phyloP scores from a whole-genome alignment of 2,888 invertebrate genomes.

The Tachystola acroxantha region DNA sequence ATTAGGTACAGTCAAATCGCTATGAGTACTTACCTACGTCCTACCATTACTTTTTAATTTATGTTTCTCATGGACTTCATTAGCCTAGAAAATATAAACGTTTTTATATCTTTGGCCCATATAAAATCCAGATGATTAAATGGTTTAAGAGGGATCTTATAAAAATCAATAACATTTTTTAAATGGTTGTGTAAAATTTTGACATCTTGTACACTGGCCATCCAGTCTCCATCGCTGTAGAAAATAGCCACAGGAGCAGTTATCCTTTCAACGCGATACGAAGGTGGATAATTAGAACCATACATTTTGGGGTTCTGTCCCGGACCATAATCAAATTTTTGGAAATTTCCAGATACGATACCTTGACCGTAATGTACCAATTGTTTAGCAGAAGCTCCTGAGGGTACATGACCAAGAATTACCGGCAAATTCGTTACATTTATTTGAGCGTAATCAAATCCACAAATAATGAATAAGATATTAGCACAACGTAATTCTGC shows the following conservation, averaged over 20 bases:
- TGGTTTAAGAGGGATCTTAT: slow-evolving; percentile 70
- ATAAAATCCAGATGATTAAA: slow-evolving; percentile 62
- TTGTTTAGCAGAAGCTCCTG: slow-evolving; percentile 75
- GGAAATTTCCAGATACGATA: slow-evolving; percentile 41
- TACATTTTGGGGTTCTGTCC: slow-evolving; percentile 40
- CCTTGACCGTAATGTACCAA: slow-evolving; percentile 75
- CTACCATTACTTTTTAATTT: too few relatives aligned
- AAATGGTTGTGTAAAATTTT: slow-evolving; percentile 67
- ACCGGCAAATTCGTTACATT: slow-evolving; percentile 78
- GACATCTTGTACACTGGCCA: slow-evolving; percentile 79
- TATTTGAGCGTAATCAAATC: slow-evolving; percentile 75
- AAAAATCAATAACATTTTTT: slow-evolving; percentile 71
- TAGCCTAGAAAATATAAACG: slow-evolving; percentile 11
- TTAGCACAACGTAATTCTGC: slow-evolving; percentile 76
- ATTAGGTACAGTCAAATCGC: too few relatives aligned
- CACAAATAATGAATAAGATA: slow-evolving; percentile 77
- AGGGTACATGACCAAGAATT: slow-evolving; percentile 70
- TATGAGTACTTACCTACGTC: too few relatives aligned
- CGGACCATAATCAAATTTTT: slow-evolving; percentile 45
- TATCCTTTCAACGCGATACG: slow-evolving; percentile 43
- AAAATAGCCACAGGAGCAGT: slow-evolving; percentile 49
- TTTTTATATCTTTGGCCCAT: slow-evolving; percentile 47
- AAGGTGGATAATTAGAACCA: slow-evolving; percentile 38
- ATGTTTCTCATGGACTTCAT: too few relatives aligned
- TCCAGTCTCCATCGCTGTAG: slow-evolving; percentile 78